Evolutionary conservation across 2,888 invertebrate species (phyloP), one percentile per base, ranked within the genome.

Genomic region (Mystacides longicornis): DNA sequence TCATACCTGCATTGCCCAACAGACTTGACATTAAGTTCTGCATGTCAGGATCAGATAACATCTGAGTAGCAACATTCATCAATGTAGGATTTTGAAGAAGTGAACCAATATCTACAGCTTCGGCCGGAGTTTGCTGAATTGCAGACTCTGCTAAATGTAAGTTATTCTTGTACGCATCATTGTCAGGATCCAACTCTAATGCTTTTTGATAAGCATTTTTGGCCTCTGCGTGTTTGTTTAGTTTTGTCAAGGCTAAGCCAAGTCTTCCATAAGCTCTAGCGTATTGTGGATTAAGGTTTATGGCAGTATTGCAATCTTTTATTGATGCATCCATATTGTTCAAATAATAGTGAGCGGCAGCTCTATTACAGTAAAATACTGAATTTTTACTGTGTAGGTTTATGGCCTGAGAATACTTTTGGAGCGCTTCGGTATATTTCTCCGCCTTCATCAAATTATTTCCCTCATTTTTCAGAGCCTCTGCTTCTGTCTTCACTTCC

Each of bases 291-390:
- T 98, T 95, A 63, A 97, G 82, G 27, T 83, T 80, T 53, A 99
- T 78, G 3, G 99, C 96, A 46, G 85, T 85, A 64, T 88, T 85
- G 69, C 96, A 97, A 72, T 99, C 98, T 52, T 85, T 83, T 52
- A 98, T 87, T 11, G 96, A 93, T 58, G 83, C 80, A 55, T 85
- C 80, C 67, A 93, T 87, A 66, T 90, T 85, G 49, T 88, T 88
- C 62, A 96, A 74, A 68, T 94, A 93, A 68, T 90, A 95, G 69
- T 89, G 87, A 1, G 96, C 95, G 1, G 98, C 98, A 47, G 98
- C 99, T 63, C 98, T 84, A 70, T 99, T 99, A 71, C 97, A 96
- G 71, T 91, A 98, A 73, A 89, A 98, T 23, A 98, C 92, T 0
- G 97, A 88, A 75, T 97, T 97, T 59, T 81, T 81, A 21, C 87